Evolutionary conservation across 2,888 invertebrate genomes (phyloP), one percentile per base, ranked within the genome.

Genomic region (Calliopum simillimum): DNA sequence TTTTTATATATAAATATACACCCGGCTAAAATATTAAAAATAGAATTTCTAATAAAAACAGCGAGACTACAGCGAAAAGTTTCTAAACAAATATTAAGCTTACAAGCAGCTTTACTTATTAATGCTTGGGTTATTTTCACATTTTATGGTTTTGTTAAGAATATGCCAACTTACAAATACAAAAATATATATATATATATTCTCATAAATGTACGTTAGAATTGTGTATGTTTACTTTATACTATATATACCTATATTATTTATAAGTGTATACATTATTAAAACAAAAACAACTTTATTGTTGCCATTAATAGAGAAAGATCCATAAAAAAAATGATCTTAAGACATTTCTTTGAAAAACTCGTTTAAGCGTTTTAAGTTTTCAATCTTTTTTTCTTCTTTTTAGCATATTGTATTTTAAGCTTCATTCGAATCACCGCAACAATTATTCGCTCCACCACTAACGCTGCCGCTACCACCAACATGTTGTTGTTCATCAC

Each of bases 361-460:
- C 19, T 16, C 19, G 49, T 6, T 56, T 70, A 73, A 73, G 73
- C 69, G 70, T 72, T 68, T 66, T 68, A 53, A 49, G 44, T 49
- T 61, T 70, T 33, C 64, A 49, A 44, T 70, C 59, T 46, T 12
- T 61, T 49, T 47, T 71, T 51, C 69, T 55, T 43, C 58, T 61
- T 56, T 69, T 71, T 72, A 53, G 61, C 58, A 66, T 71, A 46
- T 12, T 21, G 47, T 21, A 58, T 64, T 43, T 58, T 80, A 82
- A 75, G 80, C 79, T 78, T 82, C 82, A 66, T 80, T 82, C 74
- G 80, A 78, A 80, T 83, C 83, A 79, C 82, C 78, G 76, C 80
- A 78, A 61, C 77, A 74, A 68, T 62, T 21, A 53, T 49, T 46
- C 21, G 49, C 49, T 21, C 51, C 62, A 25, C n/a, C n/a, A n/a